Base-by-base conservation (phyloP, 2,888 invertebrate species). In the Tipula helvola region DNA sequence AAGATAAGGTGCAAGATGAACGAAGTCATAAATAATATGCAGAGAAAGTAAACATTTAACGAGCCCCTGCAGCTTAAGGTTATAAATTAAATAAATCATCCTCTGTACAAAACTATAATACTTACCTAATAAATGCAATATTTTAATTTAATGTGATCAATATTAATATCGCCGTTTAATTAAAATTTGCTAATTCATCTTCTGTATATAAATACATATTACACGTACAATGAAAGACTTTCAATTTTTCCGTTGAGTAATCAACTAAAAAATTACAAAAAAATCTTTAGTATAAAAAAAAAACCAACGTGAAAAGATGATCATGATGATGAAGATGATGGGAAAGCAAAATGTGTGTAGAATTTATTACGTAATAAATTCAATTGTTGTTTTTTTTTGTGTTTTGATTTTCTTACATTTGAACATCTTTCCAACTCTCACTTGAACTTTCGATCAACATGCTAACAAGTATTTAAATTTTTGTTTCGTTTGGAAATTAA, bases 371-470 rank as follows among this genome's bases (percentile, higher is more conserved):
- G 71, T 28, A 71, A 71, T 71, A 71, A 71, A 28, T 71, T 71
- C 71, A 71, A 71, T 71, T 71, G 71, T 71, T 28, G 7, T 18
- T 18, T 71, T 71, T 71, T 28, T n/a, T 57, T 57, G 7, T 28
- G 28, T 28, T 52, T 18, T 57, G 28, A 2, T 71, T 71, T 71
- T 28, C 71, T 28, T 71, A 71, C 71, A 28, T 28, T 71, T 71
- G 71, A 71, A 71, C 71, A 71, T 71, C 71, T 71, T 71, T 71
- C 71, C 71, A 71, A 71, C 71, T 71, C 71, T 71, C 71, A 71
- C 71, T 71, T 71, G 71, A 71, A 71, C 71, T 71, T 71, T 71
- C 71, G 71, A 71, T 71, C 71, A 71, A 71, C 71, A 71, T 71
- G 28, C 71, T 71, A 71, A 71, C 71, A 71, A 71, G 71, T 71